Evolutionary conservation across 1,140 invertebrate species (phyloP), one percentile per base, ranked within the genome.

Genomic region (Leptinotarsa undecemlineata): DNA sequence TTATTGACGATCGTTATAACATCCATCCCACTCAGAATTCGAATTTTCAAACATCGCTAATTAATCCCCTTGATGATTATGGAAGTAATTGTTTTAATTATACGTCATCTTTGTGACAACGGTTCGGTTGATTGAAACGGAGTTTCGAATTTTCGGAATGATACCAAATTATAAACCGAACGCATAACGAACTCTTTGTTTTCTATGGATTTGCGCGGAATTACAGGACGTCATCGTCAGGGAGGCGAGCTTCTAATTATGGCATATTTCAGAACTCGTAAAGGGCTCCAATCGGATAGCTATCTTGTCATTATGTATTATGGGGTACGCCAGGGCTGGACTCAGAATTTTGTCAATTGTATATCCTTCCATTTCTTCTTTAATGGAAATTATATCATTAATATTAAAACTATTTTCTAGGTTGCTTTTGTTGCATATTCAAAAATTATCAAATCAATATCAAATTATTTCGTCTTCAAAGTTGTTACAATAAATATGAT

Each of bases 221-320:
- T 57, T 15, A 42, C 33, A 51, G 71, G 51, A 72, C 61, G 21
- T 48, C 19, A 62, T 64, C 62, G 72, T 73, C 60, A 70, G 68
- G 61, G 68, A 70, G 48, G 71, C 68, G 69, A 73, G 60, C 63
- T 75, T 75, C 73, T 80, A 77, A 80, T 80, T 80, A 78, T 72
- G 75, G 71, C 76, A 77, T 78, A 78, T 78, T 80, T 80, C 62
- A 66, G 62, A 70, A 21, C 62, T 48, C 20, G 21, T 42, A 51
- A 68, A 72, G 23, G 70, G 68, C 74, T 62, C 75, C 78, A 78
- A 79, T 79, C 77, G 74, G 78, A 81, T 76, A 81, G 74, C 78
- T 77, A 81, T 81, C 78, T 79, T 77, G 77, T 82, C 81, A 81
- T 82, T 82, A 81, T 77, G 75, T 73, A 81, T 80, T 82, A 79